Evolutionary conservation across 64 coral and sea anemone genomes (phyloP).

Genomic region (Exaiptasia diaphana): DNA sequence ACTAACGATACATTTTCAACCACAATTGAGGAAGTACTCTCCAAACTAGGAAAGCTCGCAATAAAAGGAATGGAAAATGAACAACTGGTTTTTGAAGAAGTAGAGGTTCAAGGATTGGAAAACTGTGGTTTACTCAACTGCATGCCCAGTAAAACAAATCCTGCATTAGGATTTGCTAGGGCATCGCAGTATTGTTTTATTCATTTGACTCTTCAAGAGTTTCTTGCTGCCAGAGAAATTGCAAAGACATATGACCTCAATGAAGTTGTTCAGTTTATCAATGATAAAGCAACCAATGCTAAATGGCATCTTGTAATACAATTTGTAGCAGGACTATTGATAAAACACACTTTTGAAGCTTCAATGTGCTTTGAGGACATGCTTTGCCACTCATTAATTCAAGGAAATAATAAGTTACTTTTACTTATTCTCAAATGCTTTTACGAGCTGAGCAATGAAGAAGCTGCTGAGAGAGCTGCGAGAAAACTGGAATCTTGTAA

Average conservation of each 20-base stretch:
- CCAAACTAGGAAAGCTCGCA: slow-evolving; percentile 11
- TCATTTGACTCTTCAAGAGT: slow-evolving; percentile 38
- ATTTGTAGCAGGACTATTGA: slow-evolving; percentile 12
- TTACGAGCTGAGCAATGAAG: neutral
- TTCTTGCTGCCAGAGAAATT: slow-evolving; percentile 35
- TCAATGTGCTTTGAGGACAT: too few relatives aligned
- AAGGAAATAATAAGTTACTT: neutral
- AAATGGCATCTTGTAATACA: slow-evolving; percentile 27
- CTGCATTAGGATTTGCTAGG: neutral
- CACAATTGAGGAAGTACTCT: slow-evolving; percentile 33
- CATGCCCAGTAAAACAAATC: slow-evolving; percentile 22
- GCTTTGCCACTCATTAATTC: too few relatives aligned
- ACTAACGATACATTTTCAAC: too few relatives aligned
- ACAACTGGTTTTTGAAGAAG: slow-evolving; percentile 40
- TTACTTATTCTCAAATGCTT: slow-evolving; percentile 10
- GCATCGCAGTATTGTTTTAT: slow-evolving; percentile 23
- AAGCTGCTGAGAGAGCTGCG: neutral
- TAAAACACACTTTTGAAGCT: neutral
- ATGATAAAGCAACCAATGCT: neutral
- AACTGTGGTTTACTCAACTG: slow-evolving; percentile 46
- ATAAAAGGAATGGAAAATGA: slow-evolving; percentile 9
- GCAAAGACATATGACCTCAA: neutral
- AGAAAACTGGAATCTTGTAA: neutral
- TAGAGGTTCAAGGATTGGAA: slow-evolving; percentile 34
- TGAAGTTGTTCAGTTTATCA: neutral